Evolutionary conservation across 1,140 invertebrate species (phyloP).

Genomic region (Gryllus bimaculatus): DNA sequence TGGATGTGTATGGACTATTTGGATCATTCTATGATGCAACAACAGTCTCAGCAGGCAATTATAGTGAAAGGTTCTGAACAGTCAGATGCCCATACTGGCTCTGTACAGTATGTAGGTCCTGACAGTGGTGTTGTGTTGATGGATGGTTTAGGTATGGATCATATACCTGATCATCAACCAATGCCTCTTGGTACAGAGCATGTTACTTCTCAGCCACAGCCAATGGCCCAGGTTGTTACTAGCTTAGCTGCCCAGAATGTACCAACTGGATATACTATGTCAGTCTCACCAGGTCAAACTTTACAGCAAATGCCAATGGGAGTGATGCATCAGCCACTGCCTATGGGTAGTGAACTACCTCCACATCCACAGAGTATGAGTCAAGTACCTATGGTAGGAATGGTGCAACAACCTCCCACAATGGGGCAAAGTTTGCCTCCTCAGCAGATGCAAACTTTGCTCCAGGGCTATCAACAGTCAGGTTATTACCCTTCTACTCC

Average conservation of each 20-base stretch:
- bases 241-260: slow-evolving; percentile 4
- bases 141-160: not conserved
- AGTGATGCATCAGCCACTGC: not conserved
- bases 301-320: slow-evolving; percentile 22
- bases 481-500: not conserved
- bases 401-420: slow-evolving; percentile 17
- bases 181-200: not conserved
- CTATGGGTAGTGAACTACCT: not conserved
- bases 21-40: slow-evolving; percentile 64
- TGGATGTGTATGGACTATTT: slow-evolving; percentile 95
- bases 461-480: not conserved
- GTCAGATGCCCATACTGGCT: not conserved
- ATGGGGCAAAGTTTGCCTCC: slow-evolving; percentile 8
- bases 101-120: slow-evolving; percentile 12
- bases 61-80: not conserved
- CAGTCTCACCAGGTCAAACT: slow-evolving; percentile 30
- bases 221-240: slow-evolving; percentile 8
- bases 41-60: slow-evolving; percentile 13
- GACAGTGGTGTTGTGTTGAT: slow-evolving; percentile 16
- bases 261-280: slow-evolving; percentile 9
- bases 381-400: slow-evolving; percentile 17
- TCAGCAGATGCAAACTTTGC: slow-evolving; percentile 10
- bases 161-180: not conserved
- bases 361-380: slow-evolving; percentile 19
- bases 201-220: not conserved